Base-by-base conservation (phyloP, 2,113 vertebrate genomes). In the Ornithorhynchus anatinus region DNA sequence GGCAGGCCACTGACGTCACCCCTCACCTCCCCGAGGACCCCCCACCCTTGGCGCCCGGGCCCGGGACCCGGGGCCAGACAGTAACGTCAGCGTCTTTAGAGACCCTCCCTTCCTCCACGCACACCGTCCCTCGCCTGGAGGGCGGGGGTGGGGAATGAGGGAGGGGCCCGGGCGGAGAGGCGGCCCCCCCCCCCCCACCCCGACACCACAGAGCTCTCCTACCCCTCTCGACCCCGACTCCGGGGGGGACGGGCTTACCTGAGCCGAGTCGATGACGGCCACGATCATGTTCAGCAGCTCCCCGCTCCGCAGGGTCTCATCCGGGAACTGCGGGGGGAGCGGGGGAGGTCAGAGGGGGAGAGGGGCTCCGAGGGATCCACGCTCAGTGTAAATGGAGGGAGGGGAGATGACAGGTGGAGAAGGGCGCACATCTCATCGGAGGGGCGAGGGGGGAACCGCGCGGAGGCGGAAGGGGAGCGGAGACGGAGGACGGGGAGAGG, bases 261-360 rank as follows among this genome's bases (percentile, higher is more conserved):
- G 94, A 6, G 93, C 93, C 0, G 97, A 99, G 82, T 99, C 97
- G 0, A 99, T 98, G 57, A 98, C 97, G 0, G 97, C 97, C 2
- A 99, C 97, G 0, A 99, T 99, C 97, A 99, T 99, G 91, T 99
- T 99, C 5, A 99, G 92, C 51, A 99, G 94, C 82, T 99, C 97
- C 1, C 96, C 96, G 0, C 97, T 99, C 2, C 97, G 90, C 0
- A 99, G 80, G 3, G 97, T 99, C 83, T 99, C 96, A 7, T 98
- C 97, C 4, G 97, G 97, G 79, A 99, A 99, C 97, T 99, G 81
- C 2, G 42, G 15, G 35, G 15, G 43, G 2, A 71, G 8, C 36
- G 60, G 60, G 8, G 42, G 1, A 16, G 47, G 1, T 2, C 13
- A 10, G 7, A 37, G 0, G 70, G 4, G 13, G 57, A 39, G 4